Percentiles rank a stretch among this genome's conserved stretches.
phyloP scores from a whole-genome alignment of 2,888 invertebrate species.

The Drosophila infuscata region DNA sequence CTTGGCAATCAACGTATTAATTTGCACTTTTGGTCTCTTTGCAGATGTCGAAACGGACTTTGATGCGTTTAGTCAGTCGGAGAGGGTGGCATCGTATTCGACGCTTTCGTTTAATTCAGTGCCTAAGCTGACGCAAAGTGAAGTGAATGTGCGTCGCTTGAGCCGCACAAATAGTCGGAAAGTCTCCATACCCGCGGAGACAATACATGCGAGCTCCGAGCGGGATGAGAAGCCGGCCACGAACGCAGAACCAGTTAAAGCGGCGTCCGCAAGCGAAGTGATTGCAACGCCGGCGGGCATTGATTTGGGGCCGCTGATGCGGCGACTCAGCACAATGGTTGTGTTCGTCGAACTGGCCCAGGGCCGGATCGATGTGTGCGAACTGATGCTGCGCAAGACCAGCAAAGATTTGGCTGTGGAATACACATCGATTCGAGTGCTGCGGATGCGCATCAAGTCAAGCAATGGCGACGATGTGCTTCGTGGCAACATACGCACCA shows the following conservation, averaged over 20 bases:
- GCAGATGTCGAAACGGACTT: slow-evolving; percentile 47
- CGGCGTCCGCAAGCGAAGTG: neutral
- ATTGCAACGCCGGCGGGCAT: neutral
- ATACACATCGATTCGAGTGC: slow-evolving; percentile 70
- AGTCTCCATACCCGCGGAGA: slow-evolving; percentile 82
- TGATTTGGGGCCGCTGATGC: slow-evolving; percentile 32
- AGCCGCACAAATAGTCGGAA: slow-evolving; percentile 75
- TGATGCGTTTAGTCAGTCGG: slow-evolving; percentile 45
- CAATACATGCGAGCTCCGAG: slow-evolving; percentile 84
- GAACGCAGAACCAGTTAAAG: neutral
- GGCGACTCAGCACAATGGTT: slow-evolving; percentile 37
- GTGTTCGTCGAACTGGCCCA: slow-evolving; percentile 72
- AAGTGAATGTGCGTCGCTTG: slow-evolving; percentile 53
- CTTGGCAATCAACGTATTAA: neutral
- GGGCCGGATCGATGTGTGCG: slow-evolving; percentile 61
- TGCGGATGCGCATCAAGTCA: slow-evolving; percentile 73
- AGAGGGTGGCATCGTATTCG: slow-evolving; percentile 50
- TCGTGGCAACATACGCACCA: slow-evolving; percentile 73
- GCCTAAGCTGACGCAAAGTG: slow-evolving; percentile 24
- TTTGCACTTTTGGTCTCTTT: neutral
- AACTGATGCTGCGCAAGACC: slow-evolving; percentile 46
- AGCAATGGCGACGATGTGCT: slow-evolving; percentile 66
- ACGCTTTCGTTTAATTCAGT: slow-evolving; percentile 49
- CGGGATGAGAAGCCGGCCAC: slow-evolving; percentile 78
- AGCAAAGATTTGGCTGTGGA: slow-evolving; percentile 31